These are phyloP conservation scores for Mormyrus proboscirostris DNA, from an alignment of 2,797 vertebrate genomes.

Conservation along the genomic window DNA sequence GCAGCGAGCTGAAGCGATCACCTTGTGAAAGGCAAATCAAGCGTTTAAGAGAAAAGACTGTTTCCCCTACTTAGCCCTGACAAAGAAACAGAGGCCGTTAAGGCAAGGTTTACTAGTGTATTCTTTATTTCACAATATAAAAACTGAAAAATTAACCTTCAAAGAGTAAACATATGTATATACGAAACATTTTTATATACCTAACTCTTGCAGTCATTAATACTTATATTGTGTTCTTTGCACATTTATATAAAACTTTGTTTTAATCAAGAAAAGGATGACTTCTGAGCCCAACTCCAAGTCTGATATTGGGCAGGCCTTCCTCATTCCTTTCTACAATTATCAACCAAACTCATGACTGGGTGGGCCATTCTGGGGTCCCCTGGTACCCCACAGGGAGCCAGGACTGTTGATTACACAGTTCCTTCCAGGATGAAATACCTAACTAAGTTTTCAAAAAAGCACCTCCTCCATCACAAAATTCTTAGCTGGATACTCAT, in stretches of 20 bases:
- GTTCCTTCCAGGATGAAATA: neutral
- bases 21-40: neutral
- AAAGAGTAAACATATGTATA: neutral
- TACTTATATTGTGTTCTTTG: neutral
- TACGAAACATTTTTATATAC: neutral
- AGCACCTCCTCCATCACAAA: neutral
- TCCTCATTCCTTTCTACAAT: neutral
- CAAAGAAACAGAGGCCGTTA: neutral
- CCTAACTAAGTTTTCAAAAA: neutral
- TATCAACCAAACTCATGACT: neutral
- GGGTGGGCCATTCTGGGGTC: neutral
- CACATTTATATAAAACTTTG: neutral
- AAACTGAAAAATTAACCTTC: conserved; percentile 17
- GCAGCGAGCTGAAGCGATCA: neutral
- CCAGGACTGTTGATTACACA: neutral
- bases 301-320: neutral
- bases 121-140: conserved; percentile 1
- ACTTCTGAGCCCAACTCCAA: neutral
- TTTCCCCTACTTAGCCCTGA: neutral
- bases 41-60: neutral
- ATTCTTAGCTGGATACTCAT: neutral
- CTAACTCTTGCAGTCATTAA: neutral
- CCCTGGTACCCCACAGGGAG: neutral
- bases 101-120: neutral
- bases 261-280: neutral